Evolutionary conservation across 2,888 invertebrate genomes (phyloP), one percentile per base, ranked within the genome.

Genomic region (Ametastegia equiseti): DNA sequence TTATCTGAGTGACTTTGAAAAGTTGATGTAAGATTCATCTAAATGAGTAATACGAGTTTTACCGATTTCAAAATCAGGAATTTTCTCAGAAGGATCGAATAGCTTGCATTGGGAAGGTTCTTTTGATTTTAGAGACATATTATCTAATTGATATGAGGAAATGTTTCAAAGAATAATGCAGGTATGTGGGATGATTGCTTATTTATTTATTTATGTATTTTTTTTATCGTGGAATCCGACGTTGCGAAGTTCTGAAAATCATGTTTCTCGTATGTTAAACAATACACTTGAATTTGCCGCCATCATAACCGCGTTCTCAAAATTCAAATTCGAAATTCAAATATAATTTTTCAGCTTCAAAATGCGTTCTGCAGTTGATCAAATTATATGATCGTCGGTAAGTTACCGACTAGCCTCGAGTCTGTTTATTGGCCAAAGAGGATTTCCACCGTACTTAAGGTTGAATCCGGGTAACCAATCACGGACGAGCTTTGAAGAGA

Each of bases 51-150:
- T n/a, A n/a, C n/a, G n/a, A n/a, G n/a, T n/a, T 19, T 36, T 54
- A 75, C 75, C 36, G 45, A 75, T 54, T 4, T 75, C 36, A 54
- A 75, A 75, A 54, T 75, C 19, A 15, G 75, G 75, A 54, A 75
- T 75, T 75, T 75, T 75, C 50, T 75, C 75, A 50, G 30, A 54
- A 15, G 75, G 75, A 36, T 75, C 54, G 1, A 75, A 75, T n/a
- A 75, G 54, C 15, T 75, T 75, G 13, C 13, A 11, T 4, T 4
- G 30, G 1, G 27, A 54, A 36, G 33, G 5, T 54, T 75, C 11
- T 54, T 33, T 36, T 19, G 75, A 75, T 23, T 23, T 36, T n/a
- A 36, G 2, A 54, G 54, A 75, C 75, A 75, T 75, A 4, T 54
- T 54, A 2, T 19, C 15, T 0, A 9, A 2, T n/a, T n/a, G n/a